Evolutionary conservation across 2,113 vertebrate genomes (phyloP).

Genomic region (Paratilapia polleni): DNA sequence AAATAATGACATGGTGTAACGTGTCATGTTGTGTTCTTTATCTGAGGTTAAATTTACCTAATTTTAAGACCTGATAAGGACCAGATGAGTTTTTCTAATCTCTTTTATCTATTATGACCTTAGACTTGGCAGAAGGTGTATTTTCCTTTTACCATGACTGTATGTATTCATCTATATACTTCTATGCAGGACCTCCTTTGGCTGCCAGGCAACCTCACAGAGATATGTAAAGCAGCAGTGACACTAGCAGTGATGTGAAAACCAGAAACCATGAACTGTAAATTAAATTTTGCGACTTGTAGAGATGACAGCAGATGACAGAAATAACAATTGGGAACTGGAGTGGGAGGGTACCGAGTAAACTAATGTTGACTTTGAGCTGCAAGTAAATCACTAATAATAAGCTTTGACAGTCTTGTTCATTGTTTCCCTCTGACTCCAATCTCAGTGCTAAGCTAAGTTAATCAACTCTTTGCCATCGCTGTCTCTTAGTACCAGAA

Average conservation of each 20-base stretch:
- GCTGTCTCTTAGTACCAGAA: too few relatives aligned
- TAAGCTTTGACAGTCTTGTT: rapidly evolving
- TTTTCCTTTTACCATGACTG: background rate
- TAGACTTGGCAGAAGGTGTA: too few relatives aligned
- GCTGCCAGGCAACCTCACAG: background rate
- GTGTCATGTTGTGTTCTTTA: too few relatives aligned
- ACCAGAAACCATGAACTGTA: too few relatives aligned
- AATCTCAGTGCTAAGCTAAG: background rate
- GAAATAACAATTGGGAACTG: background rate
- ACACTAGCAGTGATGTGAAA: too few relatives aligned
- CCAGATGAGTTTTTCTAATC: too few relatives aligned
- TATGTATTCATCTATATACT: background rate
- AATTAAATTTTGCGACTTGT: too few relatives aligned
- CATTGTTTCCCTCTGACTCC: background rate
- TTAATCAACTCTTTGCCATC: background rate
- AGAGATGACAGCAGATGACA: background rate
- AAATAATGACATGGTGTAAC: too few relatives aligned
- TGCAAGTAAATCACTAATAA: background rate
- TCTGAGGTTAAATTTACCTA: too few relatives aligned
- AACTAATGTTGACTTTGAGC: background rate
- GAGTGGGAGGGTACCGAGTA: background rate
- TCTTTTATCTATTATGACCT: too few relatives aligned
- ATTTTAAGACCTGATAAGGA: too few relatives aligned
- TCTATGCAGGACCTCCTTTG: background rate
- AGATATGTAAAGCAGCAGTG: too few relatives aligned